A percentile compares a stretch with the other conserved stretches of the same genome.
Evolutionary conservation across 2,797 vertebrate species (phyloP).

Genomic region (Xiphorhynchus erythropygius): DNA sequence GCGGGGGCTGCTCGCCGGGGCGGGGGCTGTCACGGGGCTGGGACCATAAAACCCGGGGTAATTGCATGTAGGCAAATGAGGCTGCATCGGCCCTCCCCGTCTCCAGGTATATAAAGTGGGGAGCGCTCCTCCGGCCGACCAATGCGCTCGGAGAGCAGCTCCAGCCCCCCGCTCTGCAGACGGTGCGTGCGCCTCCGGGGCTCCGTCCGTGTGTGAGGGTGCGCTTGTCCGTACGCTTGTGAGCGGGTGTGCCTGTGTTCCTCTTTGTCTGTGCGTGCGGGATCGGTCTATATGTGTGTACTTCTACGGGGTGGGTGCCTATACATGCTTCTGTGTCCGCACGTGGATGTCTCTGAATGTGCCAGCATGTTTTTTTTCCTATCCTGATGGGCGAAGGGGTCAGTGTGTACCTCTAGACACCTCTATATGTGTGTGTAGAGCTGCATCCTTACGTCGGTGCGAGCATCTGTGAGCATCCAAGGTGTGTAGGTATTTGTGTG

Average conservation of each 20-base stretch:
- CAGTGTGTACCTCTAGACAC: background rate
- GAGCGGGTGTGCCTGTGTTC: background rate
- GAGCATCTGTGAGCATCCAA: background rate
- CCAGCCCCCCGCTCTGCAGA: background rate
- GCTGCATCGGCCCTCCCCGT: slow-evolving; percentile 66
- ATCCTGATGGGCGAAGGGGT: background rate
- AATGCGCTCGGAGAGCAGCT: slow-evolving; percentile 28
- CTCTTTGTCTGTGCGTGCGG: background rate
- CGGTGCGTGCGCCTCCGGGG: slow-evolving; percentile 27
- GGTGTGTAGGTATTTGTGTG: background rate
- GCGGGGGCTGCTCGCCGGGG: slow-evolving; percentile 43
- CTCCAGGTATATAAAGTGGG: slow-evolving; percentile 77
- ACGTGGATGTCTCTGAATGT: background rate
- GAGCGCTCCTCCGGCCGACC: slow-evolving; percentile 1
- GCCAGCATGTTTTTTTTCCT: background rate
- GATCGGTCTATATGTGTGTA: fast-evolving
- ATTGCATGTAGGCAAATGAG: slow-evolving; percentile 73
- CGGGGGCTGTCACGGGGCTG: slow-evolving; percentile 68
- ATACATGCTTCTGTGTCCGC: fast-evolving
- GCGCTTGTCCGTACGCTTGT: background rate
- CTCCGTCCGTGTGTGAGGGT: background rate
- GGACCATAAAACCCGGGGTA: slow-evolving; percentile 51
- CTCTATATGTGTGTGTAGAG: background rate
- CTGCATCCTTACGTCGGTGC: fast-evolving
- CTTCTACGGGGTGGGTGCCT: too few species aligned